phyloP scores from a whole-genome alignment of 2,888 invertebrate species.

The Euproctis similis region DNA sequence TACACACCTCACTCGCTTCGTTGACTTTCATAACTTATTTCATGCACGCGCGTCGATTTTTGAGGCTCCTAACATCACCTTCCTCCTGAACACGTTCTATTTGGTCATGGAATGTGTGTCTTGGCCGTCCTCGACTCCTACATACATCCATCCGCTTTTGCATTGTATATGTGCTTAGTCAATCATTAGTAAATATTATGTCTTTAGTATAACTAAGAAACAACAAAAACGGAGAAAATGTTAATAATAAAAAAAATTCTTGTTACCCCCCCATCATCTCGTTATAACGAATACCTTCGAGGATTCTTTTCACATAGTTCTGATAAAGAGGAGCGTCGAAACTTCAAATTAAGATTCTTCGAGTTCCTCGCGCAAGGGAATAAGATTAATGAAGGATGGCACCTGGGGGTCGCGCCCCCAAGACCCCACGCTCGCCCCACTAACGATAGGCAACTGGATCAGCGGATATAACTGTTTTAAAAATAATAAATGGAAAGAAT shows the following conservation, averaged over 20 bases:
- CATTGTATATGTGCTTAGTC: no score
- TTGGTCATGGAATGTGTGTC: no score
- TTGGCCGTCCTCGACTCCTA: no score
- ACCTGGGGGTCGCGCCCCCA: conserved; percentile 54
- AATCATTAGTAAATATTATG: no score
- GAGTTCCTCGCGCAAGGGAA: conserved; percentile 61
- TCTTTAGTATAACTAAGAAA: neutral
- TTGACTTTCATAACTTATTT: no score
- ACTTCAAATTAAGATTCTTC: conserved; percentile 75
- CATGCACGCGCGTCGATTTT: no score
- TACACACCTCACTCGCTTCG: no score
- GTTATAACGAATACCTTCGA: conserved; percentile 63
- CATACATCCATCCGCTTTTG: no score
- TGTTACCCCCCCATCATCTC: conserved; percentile 36
- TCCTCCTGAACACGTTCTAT: no score
- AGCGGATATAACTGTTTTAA: conserved; percentile 48
- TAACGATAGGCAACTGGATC: conserved; percentile 49
- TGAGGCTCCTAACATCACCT: no score
- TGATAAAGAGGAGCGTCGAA: conserved; percentile 69
- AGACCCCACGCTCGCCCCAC: no score
- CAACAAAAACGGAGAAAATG: conserved; percentile 16
- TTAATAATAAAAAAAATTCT: conserved; percentile 23
- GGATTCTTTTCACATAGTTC: conserved; percentile 73
- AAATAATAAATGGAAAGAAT: conserved; percentile 49
- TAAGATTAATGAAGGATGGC: conserved; percentile 72